A percentile compares a stretch with the other conserved stretches of the same genome.
phyloP scores from a whole-genome alignment of 2,797 vertebrate genomes.

The Fratercula arctica region DNA sequence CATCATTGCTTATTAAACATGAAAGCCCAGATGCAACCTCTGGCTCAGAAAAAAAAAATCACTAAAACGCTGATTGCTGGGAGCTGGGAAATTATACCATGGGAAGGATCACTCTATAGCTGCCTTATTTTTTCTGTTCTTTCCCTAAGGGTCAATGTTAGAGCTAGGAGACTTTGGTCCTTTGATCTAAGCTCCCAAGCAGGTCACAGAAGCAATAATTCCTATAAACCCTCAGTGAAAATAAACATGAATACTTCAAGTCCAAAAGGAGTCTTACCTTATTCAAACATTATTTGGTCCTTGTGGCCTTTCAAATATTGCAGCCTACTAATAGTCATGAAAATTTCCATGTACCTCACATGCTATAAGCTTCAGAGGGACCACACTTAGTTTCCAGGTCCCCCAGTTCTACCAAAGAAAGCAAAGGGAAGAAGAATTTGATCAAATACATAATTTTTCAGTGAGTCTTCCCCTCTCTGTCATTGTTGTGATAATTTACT shows the following conservation, averaged over 20 bases:
- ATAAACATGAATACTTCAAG: constrained; percentile 12
- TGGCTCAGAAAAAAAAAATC: constrained; percentile 12
- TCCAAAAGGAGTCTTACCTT: neutral
- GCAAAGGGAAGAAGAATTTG: neutral
- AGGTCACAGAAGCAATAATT: constrained; percentile 41
- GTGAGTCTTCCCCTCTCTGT: neutral
- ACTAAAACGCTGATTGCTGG: constrained; percentile 35
- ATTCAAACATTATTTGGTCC: neutral
- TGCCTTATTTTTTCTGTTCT: constrained; percentile 15
- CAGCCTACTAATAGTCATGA: neutral
- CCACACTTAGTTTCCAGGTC: neutral
- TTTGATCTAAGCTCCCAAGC: constrained; percentile 56
- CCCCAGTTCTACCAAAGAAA: neutral
- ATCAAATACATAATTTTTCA: neutral
- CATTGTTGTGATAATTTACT: neutral
- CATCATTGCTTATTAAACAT: constrained; percentile 48
- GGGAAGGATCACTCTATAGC: constrained; percentile 30
- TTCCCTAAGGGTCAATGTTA: constrained; percentile 50
- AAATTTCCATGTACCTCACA: neutral
- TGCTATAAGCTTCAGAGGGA: neutral
- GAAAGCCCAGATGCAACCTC: constrained; percentile 41
- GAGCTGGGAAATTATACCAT: constrained; percentile 53
- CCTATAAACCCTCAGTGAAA: constrained; percentile 19
- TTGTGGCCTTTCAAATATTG: neutral
- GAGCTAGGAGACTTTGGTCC: constrained; percentile 24